Evolutionary conservation across 1,140 invertebrate species (phyloP), one percentile per base, ranked within the genome.

Genomic region (Anastrepha obliqua): DNA sequence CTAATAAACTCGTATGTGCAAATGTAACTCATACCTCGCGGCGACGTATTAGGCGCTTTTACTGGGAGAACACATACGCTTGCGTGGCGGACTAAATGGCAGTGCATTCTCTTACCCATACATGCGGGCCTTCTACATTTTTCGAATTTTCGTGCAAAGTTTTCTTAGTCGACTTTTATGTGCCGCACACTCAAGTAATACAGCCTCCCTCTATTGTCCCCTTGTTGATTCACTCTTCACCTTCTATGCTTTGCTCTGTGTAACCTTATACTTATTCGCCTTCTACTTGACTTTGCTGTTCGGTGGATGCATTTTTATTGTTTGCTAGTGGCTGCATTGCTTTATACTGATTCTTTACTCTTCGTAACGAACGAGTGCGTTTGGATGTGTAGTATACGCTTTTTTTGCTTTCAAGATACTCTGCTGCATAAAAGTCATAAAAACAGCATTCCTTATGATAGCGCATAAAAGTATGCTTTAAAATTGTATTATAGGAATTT

Each of bases 1-100:
- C n/a, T 17, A 0, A 9, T 62, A n/a, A 0, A 5, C 9, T 17
- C n/a, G 60, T 4, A 5, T 62, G 60, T 62, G 1, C 13, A 13
- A 13, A 81, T 58, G 74, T 81, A 55, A 81, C 74, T 81, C 74
- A 81, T 81, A 81, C 74, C 47, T 20, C 74, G n/a, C 42, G 74
- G 17, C 8, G 74, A 29, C 29, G 29, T 29, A 29, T 29, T 29
- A 29, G 29, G 29, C 29, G 29, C 0, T 29, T 29, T 29, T 17
- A 29, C 47, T n/a, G 11, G n/a, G 1, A 7, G 6, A 42, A n/a
- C n/a, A 17, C 13, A 55, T 55, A 6, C 11, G 51, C 11, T 55
- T 2, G 51, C 51, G 51, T 55, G 2, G 6, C 51, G 11, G 6
- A 2, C 11, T 55, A 8, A 11, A 6, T 55, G 6, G 51, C 51